Evolutionary conservation across 2,888 invertebrate species (phyloP), one percentile per base, ranked within the genome.

Genomic region (Lycophotia porphyrea): DNA sequence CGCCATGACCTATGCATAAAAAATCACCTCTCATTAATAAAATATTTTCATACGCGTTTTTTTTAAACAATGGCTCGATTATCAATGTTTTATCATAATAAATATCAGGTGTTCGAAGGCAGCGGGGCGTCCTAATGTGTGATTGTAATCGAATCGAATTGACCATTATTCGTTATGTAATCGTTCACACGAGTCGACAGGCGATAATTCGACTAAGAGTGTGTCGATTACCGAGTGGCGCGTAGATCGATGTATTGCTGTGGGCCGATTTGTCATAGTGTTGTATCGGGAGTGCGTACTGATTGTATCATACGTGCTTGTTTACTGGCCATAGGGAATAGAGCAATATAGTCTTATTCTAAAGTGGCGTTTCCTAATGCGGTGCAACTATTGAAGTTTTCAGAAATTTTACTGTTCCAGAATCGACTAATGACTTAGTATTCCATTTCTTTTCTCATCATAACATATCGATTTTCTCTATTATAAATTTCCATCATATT

Each of bases 181-280:
- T 90, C 89, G 86, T 81, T 88, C 82, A 84, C 77, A 76, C 79
- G 78, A 72, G 71, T 74, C 72, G 88, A 84, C 84, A 84, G 74
- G 78, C 84, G 88, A 89, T 89, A 90, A 88, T 88, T 90, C 88
- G 88, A 88, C 76, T 87, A 83, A 87, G 84, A 83, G 79, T 82
- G 77, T 84, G 79, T 88, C 86, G 89, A 88, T 89, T 76, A 83
- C 80, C 78, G 83, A 78, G 85, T 88, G 86, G 84, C 83, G 67
- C 82, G 86, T 75, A 80, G 78, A 87, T 88, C 89, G 90, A 90
- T 92, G 89, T 87, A 88, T 88, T 88, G 84, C 82, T 88, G 81
- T 78, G 66, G 72, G 80, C 68, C 91, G 90, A 93, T 93, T 92
- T 92, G 92, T 94, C 93, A 92, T 89, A 88, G 85, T 87, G 90